A percentile compares a stretch with the other conserved stretches of the same genome.
phyloP scores from a whole-genome alignment of 2,888 invertebrate genomes.

The Andrena dorsata region DNA sequence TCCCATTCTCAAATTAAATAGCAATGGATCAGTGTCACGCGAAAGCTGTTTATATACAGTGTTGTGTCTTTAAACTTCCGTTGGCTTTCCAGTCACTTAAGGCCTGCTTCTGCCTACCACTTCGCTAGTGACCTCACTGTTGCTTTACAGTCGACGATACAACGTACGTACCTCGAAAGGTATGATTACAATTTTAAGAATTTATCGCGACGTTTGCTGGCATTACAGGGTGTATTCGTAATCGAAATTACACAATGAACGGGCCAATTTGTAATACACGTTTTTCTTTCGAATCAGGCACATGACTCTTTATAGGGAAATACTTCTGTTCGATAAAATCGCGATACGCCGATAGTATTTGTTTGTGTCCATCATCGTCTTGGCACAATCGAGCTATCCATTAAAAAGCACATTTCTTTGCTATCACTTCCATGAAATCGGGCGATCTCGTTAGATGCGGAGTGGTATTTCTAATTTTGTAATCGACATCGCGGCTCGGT shows the following conservation, averaged over 20 bases:
- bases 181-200: conserved; percentile 21
- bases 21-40: too few species aligned
- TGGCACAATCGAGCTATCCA: conserved; percentile 12
- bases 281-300: neutral
- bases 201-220: conserved; percentile 20
- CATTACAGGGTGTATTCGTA: conserved; percentile 42
- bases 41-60: too few species aligned
- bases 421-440: conserved; percentile 40
- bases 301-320: neutral
- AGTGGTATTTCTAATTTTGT: conserved; percentile 47
- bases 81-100: too few species aligned
- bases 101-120: too few species aligned
- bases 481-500: neutral
- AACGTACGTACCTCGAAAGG: neutral
- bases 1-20: too few species aligned
- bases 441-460: conserved; percentile 38
- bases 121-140: too few species aligned
- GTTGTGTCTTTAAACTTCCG: too few species aligned
- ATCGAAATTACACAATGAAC: conserved; percentile 16
- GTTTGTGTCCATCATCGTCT: conserved; percentile 31
- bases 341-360: conserved; percentile 4
- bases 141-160: neutral
- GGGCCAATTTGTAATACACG: neutral
- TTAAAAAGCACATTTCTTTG: conserved; percentile 23
- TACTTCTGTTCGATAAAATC: neutral